Evolutionary conservation across 2,888 invertebrate species (phyloP).

Genomic region (Caenorhabditis sp.): DNA sequence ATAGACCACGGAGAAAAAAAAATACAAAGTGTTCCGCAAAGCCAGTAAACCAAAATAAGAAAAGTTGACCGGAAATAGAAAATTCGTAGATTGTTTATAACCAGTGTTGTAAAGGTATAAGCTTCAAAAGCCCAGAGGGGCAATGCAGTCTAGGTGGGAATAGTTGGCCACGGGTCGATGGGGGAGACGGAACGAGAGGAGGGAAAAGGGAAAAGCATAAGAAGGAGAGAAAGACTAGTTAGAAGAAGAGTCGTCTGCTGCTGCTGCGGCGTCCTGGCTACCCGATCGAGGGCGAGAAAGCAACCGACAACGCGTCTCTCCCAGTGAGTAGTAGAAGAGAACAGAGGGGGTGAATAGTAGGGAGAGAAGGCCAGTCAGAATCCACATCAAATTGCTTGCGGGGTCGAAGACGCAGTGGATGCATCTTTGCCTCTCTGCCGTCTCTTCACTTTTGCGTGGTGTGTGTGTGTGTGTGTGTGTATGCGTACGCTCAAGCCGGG

Average conservation of each 20-base stretch:
- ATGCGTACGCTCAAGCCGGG: conserved; percentile 16
- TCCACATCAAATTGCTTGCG: conserved; percentile 59
- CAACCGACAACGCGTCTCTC: conserved; percentile 52
- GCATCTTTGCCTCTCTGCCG: conserved; percentile 34
- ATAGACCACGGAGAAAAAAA: no score
- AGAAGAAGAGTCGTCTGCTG: conserved; percentile 26
- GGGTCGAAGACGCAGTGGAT: conserved; percentile 61
- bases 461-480: conserved; percentile 16
- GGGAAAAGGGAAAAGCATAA: conserved; percentile 33
- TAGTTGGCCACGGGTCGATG: conserved; percentile 6
- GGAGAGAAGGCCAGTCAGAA: conserved; percentile 57
- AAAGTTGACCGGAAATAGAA: no score
- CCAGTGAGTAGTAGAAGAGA: conserved; percentile 33
- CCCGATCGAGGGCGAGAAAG: conserved; percentile 59
- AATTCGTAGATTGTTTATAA: no score
- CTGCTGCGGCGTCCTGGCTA: conserved; percentile 34
- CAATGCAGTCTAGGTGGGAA: conserved; percentile 26
- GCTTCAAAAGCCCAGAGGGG: conserved; percentile 17
- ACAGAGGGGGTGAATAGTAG: conserved; percentile 1
- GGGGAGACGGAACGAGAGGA: conserved; percentile 4
- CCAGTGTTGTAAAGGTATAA: conserved; percentile 33
- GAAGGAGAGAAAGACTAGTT: conserved; percentile 48
- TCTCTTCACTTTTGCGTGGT: conserved; percentile 12
- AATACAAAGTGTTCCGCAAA: no score
- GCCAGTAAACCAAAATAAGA: no score